Evolutionary conservation across 2,888 invertebrate species (phyloP).

Genomic region (Pherbina coryleti): DNA sequence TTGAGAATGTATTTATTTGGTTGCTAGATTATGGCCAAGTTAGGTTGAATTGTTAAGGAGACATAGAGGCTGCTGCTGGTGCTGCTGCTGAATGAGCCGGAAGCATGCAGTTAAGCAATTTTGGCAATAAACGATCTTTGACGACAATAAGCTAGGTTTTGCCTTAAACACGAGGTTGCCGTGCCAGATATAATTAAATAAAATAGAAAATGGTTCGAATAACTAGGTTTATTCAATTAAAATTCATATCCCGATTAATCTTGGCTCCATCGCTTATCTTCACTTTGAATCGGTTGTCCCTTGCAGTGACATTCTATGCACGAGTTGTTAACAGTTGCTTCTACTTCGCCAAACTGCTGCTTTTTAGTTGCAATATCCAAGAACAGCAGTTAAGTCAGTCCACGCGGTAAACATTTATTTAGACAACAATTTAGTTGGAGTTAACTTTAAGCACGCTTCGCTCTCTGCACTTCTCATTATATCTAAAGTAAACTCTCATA

Average conservation of each 20-base stretch:
- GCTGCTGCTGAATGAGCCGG: slow-evolving; percentile 17
- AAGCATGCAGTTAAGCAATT: background rate
- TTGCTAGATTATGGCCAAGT: slow-evolving; percentile 15
- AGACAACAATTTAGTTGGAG: background rate
- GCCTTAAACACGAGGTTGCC: background rate
- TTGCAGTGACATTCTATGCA: slow-evolving; percentile 20
- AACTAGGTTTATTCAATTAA: slow-evolving; percentile 5
- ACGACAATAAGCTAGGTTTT: slow-evolving; percentile 10
- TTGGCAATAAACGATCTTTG: slow-evolving; percentile 10
- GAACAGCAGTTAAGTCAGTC: slow-evolving; percentile 12
- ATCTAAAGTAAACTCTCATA: slow-evolving; percentile 23
- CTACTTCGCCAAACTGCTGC: background rate
- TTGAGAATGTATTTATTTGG: slow-evolving; percentile 23
- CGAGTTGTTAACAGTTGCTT: no score
- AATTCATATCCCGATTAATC: slow-evolving; percentile 16
- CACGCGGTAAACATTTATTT: slow-evolving; percentile 5
- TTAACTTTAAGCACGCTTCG: slow-evolving; percentile 25
- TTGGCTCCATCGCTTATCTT: background rate
- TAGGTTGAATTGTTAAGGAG: slow-evolving; percentile 3
- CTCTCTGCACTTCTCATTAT: slow-evolving; percentile 21
- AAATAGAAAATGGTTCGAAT: background rate
- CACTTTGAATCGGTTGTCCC: background rate
- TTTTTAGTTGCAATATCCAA: slow-evolving; percentile 10
- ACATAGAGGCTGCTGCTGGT: background rate
- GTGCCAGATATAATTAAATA: slow-evolving; percentile 18